A percentile compares a stretch with the other conserved stretches of the same genome.
Conservation (phyloP, 2,797 vertebrate species). For the Crocodylus rhombifer region DNA sequence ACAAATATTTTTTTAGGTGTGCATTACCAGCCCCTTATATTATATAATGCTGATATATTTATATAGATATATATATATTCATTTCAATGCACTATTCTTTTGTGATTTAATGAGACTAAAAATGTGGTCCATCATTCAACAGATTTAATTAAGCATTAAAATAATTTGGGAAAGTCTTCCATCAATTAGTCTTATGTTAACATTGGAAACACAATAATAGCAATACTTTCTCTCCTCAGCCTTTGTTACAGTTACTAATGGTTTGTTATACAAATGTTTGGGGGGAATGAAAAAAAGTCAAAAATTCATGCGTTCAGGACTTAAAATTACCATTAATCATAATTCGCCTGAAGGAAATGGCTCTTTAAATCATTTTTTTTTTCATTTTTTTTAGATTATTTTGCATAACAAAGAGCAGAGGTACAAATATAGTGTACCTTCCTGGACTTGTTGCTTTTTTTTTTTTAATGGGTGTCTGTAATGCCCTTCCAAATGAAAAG, state of each 20-base stretch:
- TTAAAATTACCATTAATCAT: neutral
- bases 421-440: neutral
- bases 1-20: slow-evolving; percentile 47
- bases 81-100: slow-evolving; percentile 5
- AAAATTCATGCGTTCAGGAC: neutral
- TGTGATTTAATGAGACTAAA: slow-evolving; percentile 23
- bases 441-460: neutral
- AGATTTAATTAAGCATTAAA: slow-evolving; percentile 44
- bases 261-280: neutral
- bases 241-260: neutral
- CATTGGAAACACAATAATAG: neutral
- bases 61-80: slow-evolving; percentile 35
- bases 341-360: neutral
- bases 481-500: slow-evolving; percentile 20
- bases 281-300: neutral
- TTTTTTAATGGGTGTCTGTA: neutral
- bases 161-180: slow-evolving; percentile 28
- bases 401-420: neutral
- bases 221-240: slow-evolving; percentile 14
- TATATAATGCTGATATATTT: neutral
- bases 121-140: slow-evolving; percentile 25
- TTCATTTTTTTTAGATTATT: neutral
- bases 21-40: slow-evolving; percentile 6
- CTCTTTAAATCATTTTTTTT: neutral
- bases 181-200: slow-evolving; percentile 14